Percentiles rank a stretch among this genome's conserved stretches.
Conservation (phyloP, 2,888 invertebrate species). For the Nasonovia ribisnigri region DNA sequence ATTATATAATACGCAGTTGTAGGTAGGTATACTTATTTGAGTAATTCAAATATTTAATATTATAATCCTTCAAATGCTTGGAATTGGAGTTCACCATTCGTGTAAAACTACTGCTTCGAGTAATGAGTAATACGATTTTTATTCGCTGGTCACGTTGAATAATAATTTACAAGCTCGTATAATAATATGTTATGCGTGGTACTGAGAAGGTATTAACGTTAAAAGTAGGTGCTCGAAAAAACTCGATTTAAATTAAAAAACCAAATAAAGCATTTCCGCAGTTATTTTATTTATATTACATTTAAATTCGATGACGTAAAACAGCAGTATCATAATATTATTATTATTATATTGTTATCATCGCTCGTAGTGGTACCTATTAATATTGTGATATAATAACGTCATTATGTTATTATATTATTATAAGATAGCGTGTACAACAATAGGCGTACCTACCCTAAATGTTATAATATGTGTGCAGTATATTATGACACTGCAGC, state of each 20-base stretch:
- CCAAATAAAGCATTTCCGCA: background rate
- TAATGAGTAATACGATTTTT: too few relatives aligned
- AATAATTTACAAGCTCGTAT: background rate
- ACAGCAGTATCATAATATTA: background rate
- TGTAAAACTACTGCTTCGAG: too few relatives aligned
- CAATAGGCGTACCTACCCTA: background rate
- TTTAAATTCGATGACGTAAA: background rate
- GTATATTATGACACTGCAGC: background rate
- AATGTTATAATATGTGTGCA: background rate
- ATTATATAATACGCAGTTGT: too few relatives aligned
- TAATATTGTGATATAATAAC: background rate
- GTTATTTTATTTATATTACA: background rate
- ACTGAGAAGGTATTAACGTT: background rate
- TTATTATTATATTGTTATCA: background rate
- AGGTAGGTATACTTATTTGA: too few relatives aligned
- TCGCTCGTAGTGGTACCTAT: background rate
- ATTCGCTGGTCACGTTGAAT: too few relatives aligned
- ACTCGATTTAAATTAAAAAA: background rate
- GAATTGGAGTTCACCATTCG: too few relatives aligned
- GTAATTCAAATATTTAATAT: too few relatives aligned
- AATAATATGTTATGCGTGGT: background rate
- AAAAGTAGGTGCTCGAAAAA: background rate
- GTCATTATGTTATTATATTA: constrained; percentile 9
- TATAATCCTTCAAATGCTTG: too few relatives aligned
- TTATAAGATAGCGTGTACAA: background rate